These are phyloP conservation scores for Calyptomena viridis DNA, from an alignment of 2,113 vertebrate species.

Conservation along the genomic window DNA sequence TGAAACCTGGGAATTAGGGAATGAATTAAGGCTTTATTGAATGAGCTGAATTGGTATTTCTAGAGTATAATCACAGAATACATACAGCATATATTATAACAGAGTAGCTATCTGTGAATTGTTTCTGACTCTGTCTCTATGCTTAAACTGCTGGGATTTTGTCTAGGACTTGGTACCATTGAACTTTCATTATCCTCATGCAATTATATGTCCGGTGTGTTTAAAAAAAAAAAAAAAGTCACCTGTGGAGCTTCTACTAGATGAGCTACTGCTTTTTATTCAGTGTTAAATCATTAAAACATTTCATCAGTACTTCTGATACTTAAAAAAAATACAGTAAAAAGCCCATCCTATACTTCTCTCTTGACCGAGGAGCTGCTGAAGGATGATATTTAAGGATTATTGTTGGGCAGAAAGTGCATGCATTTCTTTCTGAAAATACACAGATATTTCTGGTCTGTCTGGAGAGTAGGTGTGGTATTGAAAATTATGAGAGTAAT, in stretches of 20 bases:
- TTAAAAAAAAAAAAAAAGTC: background rate
- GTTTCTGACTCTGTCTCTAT: background rate
- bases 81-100: fast-evolving
- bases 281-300: background rate
- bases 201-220: background rate
- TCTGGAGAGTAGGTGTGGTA: constrained; percentile 35
- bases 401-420: background rate
- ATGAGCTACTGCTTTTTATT: background rate
- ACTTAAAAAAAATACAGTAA: background rate
- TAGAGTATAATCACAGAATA: background rate
- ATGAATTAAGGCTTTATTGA: background rate
- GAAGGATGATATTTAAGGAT: background rate
- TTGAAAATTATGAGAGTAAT: background rate
- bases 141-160: background rate
- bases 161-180: background rate
- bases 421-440: background rate
- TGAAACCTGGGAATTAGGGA: background rate
- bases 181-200: background rate
- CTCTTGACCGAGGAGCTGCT: background rate
- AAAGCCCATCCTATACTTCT: background rate
- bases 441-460: background rate
- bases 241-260: background rate
- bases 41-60: background rate
- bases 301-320: background rate
- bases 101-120: background rate